phyloP scores from a whole-genome alignment of 2,888 invertebrate species.

The Platynereis dumerilii region DNA sequence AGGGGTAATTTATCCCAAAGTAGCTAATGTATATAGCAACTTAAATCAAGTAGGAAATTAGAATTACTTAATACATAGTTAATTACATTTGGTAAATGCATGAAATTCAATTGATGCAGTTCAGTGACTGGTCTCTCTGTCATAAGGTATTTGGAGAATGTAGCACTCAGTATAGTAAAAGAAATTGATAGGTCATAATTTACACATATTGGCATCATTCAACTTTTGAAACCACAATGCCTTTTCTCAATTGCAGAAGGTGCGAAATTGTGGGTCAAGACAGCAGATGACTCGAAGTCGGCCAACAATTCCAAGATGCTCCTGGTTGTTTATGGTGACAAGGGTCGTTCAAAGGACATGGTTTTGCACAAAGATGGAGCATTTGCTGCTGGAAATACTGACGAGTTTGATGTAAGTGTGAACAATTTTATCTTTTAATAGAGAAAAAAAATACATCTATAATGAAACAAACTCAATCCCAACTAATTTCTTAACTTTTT shows the following conservation, averaged over 20 bases:
- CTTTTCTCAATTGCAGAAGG: too few species aligned
- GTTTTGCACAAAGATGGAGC: constrained; percentile 16
- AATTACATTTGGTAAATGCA: too few species aligned
- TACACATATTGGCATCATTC: too few species aligned
- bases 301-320: constrained; percentile 44
- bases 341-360: constrained; percentile 45
- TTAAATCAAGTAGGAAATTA: neutral
- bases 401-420: constrained; percentile 49
- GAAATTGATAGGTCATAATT: too few species aligned
- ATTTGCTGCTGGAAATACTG: constrained; percentile 54
- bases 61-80: neutral
- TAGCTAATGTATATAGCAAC: neutral
- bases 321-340: constrained; percentile 50
- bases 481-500: too few species aligned
- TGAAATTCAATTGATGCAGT: too few species aligned
- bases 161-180: too few species aligned
- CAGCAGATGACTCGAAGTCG: constrained; percentile 50
- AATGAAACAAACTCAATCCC: too few species aligned
- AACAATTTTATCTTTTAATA: constrained; percentile 40
- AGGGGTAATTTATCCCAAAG: too few species aligned
- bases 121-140: too few species aligned
- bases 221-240: too few species aligned
- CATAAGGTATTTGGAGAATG: too few species aligned
- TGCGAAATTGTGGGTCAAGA: constrained; percentile 41
- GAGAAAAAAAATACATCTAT: neutral